These are phyloP conservation scores for Cerastis rubricosa DNA, from an alignment of 2,888 invertebrate species.

Conservation along the genomic window DNA sequence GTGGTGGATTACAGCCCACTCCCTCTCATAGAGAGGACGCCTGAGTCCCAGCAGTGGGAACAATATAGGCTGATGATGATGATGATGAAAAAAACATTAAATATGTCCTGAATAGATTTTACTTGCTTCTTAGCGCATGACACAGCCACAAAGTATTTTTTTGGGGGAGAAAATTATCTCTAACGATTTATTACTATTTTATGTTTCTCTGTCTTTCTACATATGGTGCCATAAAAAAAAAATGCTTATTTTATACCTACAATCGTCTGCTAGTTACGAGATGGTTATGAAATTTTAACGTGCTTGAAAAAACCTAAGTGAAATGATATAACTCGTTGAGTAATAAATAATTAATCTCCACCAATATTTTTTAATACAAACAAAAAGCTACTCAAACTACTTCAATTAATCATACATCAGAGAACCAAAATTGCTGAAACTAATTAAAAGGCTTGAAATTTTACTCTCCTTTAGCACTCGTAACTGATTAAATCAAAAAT, in stretches of 20 bases:
- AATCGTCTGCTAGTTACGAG: background rate
- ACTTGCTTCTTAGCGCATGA: background rate
- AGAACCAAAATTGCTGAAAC: slow-evolving; percentile 29
- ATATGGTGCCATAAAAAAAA: background rate
- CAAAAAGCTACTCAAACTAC: slow-evolving; percentile 46
- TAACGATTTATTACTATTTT: background rate
- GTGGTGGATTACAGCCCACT: too few species aligned
- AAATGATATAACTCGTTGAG: slow-evolving; percentile 1
- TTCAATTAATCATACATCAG: slow-evolving; percentile 43
- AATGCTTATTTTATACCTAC: background rate
- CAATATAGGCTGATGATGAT: too few species aligned
- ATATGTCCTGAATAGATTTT: too few species aligned
- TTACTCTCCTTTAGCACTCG: background rate
- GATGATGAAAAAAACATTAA: too few species aligned
- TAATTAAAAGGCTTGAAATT: slow-evolving; percentile 13
- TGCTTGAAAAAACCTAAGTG: background rate
- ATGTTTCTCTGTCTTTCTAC: background rate
- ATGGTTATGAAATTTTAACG: background rate
- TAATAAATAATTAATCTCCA: slow-evolving; percentile 15
- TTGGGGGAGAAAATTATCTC: background rate
- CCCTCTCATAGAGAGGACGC: too few species aligned
- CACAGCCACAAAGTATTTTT: background rate
- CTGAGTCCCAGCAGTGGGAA: too few species aligned
- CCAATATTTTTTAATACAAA: slow-evolving; percentile 35
- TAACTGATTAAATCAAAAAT: background rate